Conservation (phyloP, 92 coral and sea anemone genomes). For the Chrysogorgia sp. region DNA sequence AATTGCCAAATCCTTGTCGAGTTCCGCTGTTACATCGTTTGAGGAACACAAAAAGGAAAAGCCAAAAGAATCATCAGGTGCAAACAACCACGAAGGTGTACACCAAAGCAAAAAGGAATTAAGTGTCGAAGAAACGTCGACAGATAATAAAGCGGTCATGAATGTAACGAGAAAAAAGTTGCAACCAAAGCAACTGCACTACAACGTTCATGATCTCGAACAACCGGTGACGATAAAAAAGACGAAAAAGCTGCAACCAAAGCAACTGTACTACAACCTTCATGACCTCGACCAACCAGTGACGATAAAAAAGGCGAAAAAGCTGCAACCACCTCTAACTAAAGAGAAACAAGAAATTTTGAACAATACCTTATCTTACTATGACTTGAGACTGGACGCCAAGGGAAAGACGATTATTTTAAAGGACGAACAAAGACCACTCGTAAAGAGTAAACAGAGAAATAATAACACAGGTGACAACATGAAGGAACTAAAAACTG, state of each 20-base stretch:
- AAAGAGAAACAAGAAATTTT: constrained; percentile 17
- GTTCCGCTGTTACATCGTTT: not conserved
- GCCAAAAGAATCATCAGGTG: not conserved
- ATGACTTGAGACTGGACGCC: constrained; percentile 9
- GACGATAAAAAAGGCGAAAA: constrained; percentile 2
- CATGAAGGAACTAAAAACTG: not conserved
- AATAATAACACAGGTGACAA: not conserved
- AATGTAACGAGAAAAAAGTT: not conserved
- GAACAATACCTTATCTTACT: constrained; percentile 13
- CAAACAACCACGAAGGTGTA: not conserved
- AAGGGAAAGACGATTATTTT: constrained; percentile 25
- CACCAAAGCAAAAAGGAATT: not conserved
- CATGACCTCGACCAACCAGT: constrained; percentile 27
- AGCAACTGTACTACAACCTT: not conserved
- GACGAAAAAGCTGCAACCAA: constrained; percentile 12
- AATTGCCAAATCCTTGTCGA: not conserved
- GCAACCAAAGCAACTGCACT: not conserved
- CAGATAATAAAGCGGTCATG: not conserved
- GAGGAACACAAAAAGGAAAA: not conserved
- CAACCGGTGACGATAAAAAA: constrained; percentile 14
- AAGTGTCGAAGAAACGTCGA: not conserved
- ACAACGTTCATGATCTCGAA: constrained; percentile 14
- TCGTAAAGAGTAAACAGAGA: not conserved
- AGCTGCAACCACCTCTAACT: not conserved
- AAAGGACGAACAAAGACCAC: not conserved